Evolutionary conservation across 2,797 vertebrate genomes (phyloP).

Genomic region (Chromobotia macracanthus): DNA sequence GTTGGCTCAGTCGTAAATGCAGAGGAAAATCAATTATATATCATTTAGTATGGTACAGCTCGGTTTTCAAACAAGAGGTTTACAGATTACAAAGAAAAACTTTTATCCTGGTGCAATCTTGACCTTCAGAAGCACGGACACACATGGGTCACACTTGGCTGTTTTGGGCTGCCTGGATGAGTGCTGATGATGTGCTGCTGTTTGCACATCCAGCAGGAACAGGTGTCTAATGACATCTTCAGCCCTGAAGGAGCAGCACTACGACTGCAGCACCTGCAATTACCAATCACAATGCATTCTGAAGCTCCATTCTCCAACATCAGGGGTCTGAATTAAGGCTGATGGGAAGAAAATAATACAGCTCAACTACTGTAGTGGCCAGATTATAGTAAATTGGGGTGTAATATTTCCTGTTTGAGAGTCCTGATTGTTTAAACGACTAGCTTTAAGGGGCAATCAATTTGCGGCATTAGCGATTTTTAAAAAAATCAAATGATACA

Average conservation of each 20-base stretch:
- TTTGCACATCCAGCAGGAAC: constrained; percentile 4
- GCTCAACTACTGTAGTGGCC: not conserved
- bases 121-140: not conserved
- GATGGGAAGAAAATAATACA: not conserved
- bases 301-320: constrained; percentile 4
- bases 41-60: not conserved
- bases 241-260: not conserved
- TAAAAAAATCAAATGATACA: not conserved
- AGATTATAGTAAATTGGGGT: not conserved
- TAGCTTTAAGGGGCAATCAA: not conserved
- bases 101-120: not conserved
- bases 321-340: not conserved
- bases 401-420: not conserved
- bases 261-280: not conserved
- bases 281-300: not conserved
- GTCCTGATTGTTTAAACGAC: not conserved
- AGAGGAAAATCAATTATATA: not conserved
- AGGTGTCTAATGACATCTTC: constrained; percentile 31
- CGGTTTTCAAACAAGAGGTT: not conserved
- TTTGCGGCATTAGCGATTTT: not conserved
- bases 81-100: not conserved
- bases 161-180: not conserved
- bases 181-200: not conserved
- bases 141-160: not conserved
- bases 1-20: not conserved